phyloP scores from a whole-genome alignment of 2,888 invertebrate genomes.

The Prosapia bicincta region DNA sequence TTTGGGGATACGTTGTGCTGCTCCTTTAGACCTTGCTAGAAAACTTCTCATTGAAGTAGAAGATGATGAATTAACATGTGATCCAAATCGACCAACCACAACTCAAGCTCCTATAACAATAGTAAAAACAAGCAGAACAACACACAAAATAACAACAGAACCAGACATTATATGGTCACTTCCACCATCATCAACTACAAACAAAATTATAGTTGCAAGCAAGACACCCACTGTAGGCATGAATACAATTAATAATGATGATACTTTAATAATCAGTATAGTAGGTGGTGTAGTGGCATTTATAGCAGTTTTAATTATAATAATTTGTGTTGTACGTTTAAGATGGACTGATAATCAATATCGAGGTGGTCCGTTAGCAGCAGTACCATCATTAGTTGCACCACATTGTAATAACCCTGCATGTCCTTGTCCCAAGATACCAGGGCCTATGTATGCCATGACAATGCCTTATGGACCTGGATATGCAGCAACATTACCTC shows the following conservation, averaged over 20 bases:
- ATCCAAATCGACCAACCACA: constrained; percentile 55
- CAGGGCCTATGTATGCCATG: constrained; percentile 54
- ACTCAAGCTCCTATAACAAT: constrained; percentile 47
- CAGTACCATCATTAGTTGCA: constrained; percentile 34
- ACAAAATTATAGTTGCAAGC: constrained; percentile 56
- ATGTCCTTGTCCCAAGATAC: constrained; percentile 40
- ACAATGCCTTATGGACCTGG: constrained; percentile 52
- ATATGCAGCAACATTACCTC: constrained; percentile 54
- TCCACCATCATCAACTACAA: constrained; percentile 56
- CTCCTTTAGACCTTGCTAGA: constrained; percentile 67
- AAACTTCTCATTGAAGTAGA: constrained; percentile 69
- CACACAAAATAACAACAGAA: constrained; percentile 64
- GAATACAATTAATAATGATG: constrained; percentile 72
- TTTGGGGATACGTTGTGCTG: constrained; percentile 55
- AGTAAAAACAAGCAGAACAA: constrained; percentile 49
- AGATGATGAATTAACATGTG: constrained; percentile 80
- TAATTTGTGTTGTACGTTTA: constrained; percentile 82
- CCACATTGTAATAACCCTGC: constrained; percentile 40
- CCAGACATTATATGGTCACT: constrained; percentile 90
- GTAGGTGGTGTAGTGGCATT: constrained; percentile 91
- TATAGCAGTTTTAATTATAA: constrained; percentile 81
- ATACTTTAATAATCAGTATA: constrained; percentile 92
- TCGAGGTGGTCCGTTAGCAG: constrained; percentile 62
- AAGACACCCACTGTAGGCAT: constrained; percentile 55
- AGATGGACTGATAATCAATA: constrained; percentile 55